Percentiles rank a stretch among this genome's conserved stretches.
Conservation (phyloP, 2,113 vertebrate species). For the Ceratotherium simum region DNA sequence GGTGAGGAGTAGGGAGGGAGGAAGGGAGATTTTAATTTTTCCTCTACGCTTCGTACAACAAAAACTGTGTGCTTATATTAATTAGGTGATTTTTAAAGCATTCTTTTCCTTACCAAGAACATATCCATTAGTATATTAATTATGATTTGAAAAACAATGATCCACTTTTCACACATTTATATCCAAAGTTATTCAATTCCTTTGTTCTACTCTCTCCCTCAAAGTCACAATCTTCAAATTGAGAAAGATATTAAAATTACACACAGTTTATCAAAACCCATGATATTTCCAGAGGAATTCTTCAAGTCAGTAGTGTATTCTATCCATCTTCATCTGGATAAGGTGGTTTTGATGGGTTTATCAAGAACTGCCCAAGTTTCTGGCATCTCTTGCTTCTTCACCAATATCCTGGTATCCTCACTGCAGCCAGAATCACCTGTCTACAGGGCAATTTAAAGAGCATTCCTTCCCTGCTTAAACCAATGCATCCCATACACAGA, state of each 20-base stretch:
- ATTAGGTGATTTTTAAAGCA: not conserved
- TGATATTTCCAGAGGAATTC: not conserved
- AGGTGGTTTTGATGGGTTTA: not conserved
- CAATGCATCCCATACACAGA: not conserved
- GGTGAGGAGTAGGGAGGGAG: not conserved
- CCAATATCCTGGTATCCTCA: not conserved
- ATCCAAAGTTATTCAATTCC: not conserved
- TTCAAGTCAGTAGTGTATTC: not conserved
- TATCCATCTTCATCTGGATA: not conserved
- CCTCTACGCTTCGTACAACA: not conserved
- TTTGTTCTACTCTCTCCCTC: not conserved
- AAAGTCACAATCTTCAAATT: not conserved
- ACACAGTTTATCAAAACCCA: not conserved
- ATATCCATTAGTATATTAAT: not conserved
- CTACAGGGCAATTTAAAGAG: not conserved
- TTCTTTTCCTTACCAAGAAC: not conserved
- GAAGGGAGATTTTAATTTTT: not conserved
- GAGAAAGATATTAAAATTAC: constrained; percentile 6
- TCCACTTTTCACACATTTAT: not conserved
- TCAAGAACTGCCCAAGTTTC: not conserved
- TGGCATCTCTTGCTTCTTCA: not conserved
- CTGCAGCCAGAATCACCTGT: not conserved
- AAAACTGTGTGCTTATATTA: not conserved
- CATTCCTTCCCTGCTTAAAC: not conserved
- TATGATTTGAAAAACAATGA: not conserved